These are phyloP conservation scores for Embiotoca jacksoni DNA, from an alignment of 2,113 vertebrate genomes.

Conservation along the genomic window DNA sequence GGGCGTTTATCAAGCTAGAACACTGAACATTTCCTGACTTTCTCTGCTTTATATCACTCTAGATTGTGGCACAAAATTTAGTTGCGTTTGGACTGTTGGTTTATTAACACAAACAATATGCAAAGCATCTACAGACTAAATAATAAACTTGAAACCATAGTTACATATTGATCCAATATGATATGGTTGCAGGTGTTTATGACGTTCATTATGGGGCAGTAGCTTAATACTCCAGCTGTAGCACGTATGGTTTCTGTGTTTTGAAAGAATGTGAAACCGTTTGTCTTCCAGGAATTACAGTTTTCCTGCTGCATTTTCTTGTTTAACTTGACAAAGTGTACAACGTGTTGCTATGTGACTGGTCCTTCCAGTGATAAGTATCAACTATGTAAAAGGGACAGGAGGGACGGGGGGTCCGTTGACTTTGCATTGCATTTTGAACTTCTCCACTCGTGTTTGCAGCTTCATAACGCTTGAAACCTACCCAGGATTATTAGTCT, in stretches of 20 bases:
- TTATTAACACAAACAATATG: background rate
- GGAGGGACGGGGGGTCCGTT: background rate
- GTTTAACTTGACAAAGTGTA: background rate
- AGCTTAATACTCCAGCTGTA: background rate
- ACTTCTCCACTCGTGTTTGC: slow-evolving; percentile 4
- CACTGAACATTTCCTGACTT: background rate
- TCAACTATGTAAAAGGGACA: background rate
- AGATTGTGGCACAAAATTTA: background rate
- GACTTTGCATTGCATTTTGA: slow-evolving; percentile 3
- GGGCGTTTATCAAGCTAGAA: background rate
- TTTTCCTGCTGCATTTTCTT: slow-evolving; percentile 3
- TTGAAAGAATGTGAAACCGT: slow-evolving; percentile 7
- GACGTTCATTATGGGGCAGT: background rate
- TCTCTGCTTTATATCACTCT: background rate
- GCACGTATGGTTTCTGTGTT: background rate
- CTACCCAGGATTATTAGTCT: slow-evolving; percentile 8
- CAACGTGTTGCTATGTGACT: background rate
- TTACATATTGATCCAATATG: background rate
- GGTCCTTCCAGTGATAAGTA: background rate
- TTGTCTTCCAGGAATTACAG: background rate
- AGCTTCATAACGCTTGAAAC: background rate
- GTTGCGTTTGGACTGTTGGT: background rate
- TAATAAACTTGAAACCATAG: background rate
- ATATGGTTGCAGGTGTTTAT: background rate
- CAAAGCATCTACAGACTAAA: background rate